Evolutionary conservation across 2,888 invertebrate genomes (phyloP).

Genomic region (Ectemnius cavifrons): DNA sequence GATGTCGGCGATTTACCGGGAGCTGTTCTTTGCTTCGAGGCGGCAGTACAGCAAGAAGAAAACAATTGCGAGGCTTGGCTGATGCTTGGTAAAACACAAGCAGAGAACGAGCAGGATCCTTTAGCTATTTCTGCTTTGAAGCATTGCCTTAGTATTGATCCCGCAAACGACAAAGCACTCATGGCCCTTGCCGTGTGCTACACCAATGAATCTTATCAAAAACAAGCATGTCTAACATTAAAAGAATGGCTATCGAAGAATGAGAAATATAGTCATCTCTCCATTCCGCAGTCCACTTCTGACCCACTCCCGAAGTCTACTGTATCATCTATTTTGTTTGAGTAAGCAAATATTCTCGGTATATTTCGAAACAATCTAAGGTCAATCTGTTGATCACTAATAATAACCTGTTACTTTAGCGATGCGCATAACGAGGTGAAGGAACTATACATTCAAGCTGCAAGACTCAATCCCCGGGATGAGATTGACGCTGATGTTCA

Average conservation of each 20-base stretch:
- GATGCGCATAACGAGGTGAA: constrained; percentile 84
- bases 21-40: constrained; percentile 97
- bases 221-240: constrained; percentile 91
- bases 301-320: constrained; percentile 64
- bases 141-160: constrained; percentile 89
- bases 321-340: constrained; percentile 76
- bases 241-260: constrained; percentile 88
- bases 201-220: constrained; percentile 96
- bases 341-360: constrained; percentile 67
- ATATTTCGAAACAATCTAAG: too few species aligned
- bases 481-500: constrained; percentile 94
- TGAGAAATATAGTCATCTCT: constrained; percentile 88
- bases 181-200: constrained; percentile 96
- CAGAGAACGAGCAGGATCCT: constrained; percentile 98
- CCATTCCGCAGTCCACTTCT: constrained; percentile 79
- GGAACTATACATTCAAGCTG: constrained; percentile 88
- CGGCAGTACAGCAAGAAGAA: constrained; percentile 91
- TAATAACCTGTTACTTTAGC: constrained; percentile 69
- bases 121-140: constrained; percentile 94
- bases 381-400: neutral
- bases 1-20: constrained; percentile 94
- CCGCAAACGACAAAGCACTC: constrained; percentile 89
- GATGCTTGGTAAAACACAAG: constrained; percentile 93
- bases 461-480: constrained; percentile 84
- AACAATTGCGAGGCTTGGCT: constrained; percentile 92